A percentile compares a stretch with the other conserved stretches of the same genome.
Evolutionary conservation across 2,797 vertebrate genomes (phyloP).

Genomic region (Malurus leucopterus): DNA sequence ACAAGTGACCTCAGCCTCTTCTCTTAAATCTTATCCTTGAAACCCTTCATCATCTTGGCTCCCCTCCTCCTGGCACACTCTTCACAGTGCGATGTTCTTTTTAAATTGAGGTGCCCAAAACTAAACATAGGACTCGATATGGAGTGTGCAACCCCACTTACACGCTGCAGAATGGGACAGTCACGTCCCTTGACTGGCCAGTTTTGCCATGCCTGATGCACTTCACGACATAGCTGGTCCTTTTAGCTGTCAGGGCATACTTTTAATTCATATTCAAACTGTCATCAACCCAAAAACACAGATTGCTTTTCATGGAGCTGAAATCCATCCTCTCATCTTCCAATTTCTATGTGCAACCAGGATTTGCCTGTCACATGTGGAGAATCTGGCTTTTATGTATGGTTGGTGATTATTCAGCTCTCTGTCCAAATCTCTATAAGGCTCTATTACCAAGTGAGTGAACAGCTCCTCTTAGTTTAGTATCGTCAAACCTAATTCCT

Average conservation of each 20-base stretch:
- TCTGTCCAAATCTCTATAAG: background rate
- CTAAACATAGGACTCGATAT: fast-evolving
- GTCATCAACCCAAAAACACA: background rate
- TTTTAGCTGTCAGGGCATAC: background rate
- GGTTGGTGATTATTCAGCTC: background rate
- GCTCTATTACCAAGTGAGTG: fast-evolving
- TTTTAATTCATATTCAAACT: too few species aligned
- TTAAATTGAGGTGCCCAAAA: background rate
- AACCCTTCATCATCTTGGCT: background rate
- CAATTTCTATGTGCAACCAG: fast-evolving
- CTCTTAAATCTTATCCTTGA: background rate
- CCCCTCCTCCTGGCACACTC: background rate
- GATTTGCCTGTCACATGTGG: fast-evolving
- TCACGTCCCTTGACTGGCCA: background rate
- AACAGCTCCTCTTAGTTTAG: background rate
- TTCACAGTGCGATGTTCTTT: background rate
- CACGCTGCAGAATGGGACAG: background rate
- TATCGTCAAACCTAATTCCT: background rate
- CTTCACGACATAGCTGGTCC: fast-evolving
- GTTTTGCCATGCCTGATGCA: background rate
- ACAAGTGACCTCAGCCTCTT: background rate
- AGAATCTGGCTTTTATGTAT: background rate
- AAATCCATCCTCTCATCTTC: background rate
- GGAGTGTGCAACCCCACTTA: background rate
- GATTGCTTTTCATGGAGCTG: fast-evolving